Percentiles rank a stretch among this genome's conserved stretches.
Evolutionary conservation across 2,888 invertebrate genomes (phyloP).

Genomic region (Lysandra bellargus): DNA sequence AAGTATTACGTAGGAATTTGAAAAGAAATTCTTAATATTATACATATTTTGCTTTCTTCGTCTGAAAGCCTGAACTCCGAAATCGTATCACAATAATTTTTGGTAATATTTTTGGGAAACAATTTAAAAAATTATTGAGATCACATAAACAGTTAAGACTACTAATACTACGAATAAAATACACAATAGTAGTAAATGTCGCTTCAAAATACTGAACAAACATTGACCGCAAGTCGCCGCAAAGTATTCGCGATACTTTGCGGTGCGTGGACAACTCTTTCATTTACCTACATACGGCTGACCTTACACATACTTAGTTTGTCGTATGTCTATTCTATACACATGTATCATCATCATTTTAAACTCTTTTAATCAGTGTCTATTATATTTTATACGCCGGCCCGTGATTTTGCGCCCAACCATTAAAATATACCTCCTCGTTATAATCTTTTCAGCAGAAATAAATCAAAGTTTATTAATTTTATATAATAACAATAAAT

Average conservation of each 20-base stretch:
- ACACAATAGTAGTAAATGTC: neutral
- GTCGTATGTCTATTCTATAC: constrained; percentile 8
- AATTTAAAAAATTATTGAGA: neutral
- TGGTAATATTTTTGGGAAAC: neutral
- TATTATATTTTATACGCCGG: neutral
- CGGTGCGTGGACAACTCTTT: neutral
- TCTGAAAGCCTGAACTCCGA: constrained; percentile 7
- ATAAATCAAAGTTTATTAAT: neutral
- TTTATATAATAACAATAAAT: neutral
- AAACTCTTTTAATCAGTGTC: neutral
- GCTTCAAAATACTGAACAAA: constrained; percentile 14
- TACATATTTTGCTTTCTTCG: neutral
- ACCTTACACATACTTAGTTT: neutral
- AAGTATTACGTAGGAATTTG: neutral
- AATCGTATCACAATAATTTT: neutral
- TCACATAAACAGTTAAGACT: constrained; percentile 14
- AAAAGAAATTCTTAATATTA: neutral
- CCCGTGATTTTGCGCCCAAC: neutral
- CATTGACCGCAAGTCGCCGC: neutral
- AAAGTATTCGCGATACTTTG: neutral
- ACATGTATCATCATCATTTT: constrained; percentile 7
- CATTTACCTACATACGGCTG: neutral
- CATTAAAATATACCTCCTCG: neutral
- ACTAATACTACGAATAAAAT: constrained; percentile 24
- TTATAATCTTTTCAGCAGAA: neutral